Percentiles rank a stretch among this genome's conserved stretches.
phyloP scores from a whole-genome alignment of 2,113 vertebrate species.

The Nestor notabilis region DNA sequence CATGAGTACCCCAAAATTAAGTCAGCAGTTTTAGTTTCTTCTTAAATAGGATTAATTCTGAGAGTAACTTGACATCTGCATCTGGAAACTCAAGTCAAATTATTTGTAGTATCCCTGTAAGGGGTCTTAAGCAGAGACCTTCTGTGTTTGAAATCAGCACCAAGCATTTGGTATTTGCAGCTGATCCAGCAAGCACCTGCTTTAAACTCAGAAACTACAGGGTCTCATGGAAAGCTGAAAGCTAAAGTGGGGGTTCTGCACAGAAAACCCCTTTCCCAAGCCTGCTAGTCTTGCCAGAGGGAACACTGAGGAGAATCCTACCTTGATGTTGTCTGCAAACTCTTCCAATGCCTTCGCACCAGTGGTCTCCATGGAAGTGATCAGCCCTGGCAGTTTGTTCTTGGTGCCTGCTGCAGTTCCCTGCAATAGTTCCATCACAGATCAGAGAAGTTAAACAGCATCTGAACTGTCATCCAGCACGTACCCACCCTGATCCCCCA shows the following conservation, averaged over 20 bases:
- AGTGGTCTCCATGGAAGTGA: constrained; percentile 95
- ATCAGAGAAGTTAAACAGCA: neutral
- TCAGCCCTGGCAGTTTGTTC: constrained; percentile 95
- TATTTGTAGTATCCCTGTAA: neutral
- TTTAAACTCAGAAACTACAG: neutral
- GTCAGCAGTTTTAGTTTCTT: neutral
- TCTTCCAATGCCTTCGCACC: constrained; percentile 97
- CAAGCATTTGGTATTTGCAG: neutral
- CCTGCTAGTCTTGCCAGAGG: neutral
- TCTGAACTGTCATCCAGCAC: neutral
- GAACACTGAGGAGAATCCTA: neutral
- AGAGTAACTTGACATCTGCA: neutral
- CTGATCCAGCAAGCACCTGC: neutral
- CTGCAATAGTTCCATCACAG: constrained; percentile 64
- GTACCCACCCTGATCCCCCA: neutral
- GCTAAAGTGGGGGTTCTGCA: neutral
- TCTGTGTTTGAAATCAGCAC: neutral
- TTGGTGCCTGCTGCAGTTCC: constrained; percentile 97
- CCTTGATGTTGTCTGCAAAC: constrained; percentile 99
- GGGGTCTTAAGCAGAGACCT: neutral
- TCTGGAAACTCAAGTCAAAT: neutral
- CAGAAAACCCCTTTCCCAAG: neutral
- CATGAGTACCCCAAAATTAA: neutral
- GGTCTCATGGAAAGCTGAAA: neutral
- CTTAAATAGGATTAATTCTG: neutral